Evolutionary conservation across 2,888 invertebrate species (phyloP).

Genomic region (Drosophila meridiana): DNA sequence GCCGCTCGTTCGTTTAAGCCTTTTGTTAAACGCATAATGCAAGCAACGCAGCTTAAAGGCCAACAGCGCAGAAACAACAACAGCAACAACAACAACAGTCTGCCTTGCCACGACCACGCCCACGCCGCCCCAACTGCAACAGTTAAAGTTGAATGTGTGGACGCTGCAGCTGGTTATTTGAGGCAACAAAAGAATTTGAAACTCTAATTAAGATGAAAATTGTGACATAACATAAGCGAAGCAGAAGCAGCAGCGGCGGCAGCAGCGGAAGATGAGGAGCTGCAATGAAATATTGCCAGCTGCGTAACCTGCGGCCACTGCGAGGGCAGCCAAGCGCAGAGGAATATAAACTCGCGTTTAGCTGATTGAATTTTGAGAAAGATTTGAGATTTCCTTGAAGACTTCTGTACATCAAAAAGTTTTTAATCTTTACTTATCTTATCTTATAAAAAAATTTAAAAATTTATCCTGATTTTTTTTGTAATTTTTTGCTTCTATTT

Average conservation of each 20-base stretch:
- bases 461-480: too few relatives aligned
- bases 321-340: slow-evolving; percentile 2
- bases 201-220: slow-evolving; percentile 69
- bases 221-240: slow-evolving; percentile 33
- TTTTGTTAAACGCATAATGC: slow-evolving; percentile 54
- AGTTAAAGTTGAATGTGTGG: slow-evolving; percentile 33
- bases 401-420: neutral
- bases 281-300: slow-evolving; percentile 8
- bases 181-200: slow-evolving; percentile 59
- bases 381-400: neutral
- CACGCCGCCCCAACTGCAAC: neutral
- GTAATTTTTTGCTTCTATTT: too few relatives aligned
- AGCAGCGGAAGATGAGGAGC: slow-evolving; percentile 3
- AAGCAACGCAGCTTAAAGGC: slow-evolving; percentile 39
- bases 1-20: slow-evolving; percentile 21
- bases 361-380: neutral
- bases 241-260: neutral
- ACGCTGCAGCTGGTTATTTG: slow-evolving; percentile 22
- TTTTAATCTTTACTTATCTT: too few relatives aligned
- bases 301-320: neutral
- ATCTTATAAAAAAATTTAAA: too few relatives aligned
- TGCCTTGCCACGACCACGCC: neutral
- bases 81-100: neutral
- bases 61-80: slow-evolving; percentile 5
- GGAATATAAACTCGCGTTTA: neutral